phyloP scores from a whole-genome alignment of 2,797 vertebrate genomes.

The Sphaeramia orbicularis region DNA sequence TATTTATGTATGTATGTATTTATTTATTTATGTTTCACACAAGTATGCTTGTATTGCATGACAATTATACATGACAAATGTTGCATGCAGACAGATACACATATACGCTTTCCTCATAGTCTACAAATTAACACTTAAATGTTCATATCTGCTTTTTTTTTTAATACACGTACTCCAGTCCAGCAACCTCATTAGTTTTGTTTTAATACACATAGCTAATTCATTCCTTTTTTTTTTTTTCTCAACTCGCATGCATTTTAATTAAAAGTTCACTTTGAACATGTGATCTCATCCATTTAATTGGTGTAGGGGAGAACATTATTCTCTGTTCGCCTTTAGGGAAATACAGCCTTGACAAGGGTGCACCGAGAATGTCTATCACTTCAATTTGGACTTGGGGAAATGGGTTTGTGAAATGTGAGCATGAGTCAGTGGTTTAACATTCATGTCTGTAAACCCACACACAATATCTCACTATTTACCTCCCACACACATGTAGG shows the following conservation, averaged over 20 bases:
- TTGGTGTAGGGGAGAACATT: constrained; percentile 57
- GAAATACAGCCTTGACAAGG: constrained; percentile 36
- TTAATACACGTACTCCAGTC: not conserved
- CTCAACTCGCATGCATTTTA: constrained; percentile 44
- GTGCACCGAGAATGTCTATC: constrained; percentile 44
- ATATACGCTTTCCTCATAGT: not conserved
- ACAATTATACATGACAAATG: not conserved
- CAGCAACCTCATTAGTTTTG: not conserved
- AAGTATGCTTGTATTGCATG: no score
- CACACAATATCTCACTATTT: constrained; percentile 21
- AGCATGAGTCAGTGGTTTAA: constrained; percentile 43
- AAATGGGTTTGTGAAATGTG: constrained; percentile 52
- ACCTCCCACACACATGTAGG: constrained; percentile 30
- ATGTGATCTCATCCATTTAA: constrained; percentile 69
- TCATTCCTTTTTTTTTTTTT: constrained; percentile 34
- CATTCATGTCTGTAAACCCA: constrained; percentile 53
- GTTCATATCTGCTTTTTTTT: not conserved
- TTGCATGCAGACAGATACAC: no score
- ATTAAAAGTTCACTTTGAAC: constrained; percentile 68
- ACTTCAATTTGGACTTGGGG: constrained; percentile 41
- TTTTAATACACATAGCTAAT: constrained; percentile 31
- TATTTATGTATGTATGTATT: no score
- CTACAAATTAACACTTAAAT: not conserved
- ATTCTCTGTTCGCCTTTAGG: constrained; percentile 40
- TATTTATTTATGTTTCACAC: no score